Conservation (phyloP, 2,797 vertebrate genomes). For the Coregonus suidteri region DNA sequence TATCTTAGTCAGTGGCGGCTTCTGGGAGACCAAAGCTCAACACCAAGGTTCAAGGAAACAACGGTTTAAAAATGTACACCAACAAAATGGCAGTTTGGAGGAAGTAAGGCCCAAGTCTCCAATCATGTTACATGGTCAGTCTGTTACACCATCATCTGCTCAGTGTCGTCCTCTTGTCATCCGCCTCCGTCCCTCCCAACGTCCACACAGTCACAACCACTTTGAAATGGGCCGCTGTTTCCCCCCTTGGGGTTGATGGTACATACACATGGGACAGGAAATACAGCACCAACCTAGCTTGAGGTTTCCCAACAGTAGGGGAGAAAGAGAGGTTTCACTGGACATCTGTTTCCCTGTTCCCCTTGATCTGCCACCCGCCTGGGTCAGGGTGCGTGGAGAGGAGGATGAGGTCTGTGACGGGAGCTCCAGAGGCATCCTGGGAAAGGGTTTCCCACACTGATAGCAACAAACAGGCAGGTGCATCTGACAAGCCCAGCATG, state of each 20-base stretch:
- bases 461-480: background rate
- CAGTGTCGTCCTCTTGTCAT: background rate
- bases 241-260: background rate
- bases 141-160: background rate
- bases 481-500: background rate
- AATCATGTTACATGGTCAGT: background rate
- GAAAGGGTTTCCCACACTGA: slow-evolving; percentile 12
- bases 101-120: background rate
- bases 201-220: background rate
- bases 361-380: background rate
- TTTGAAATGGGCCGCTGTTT: background rate
- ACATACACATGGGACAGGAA: background rate
- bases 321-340: background rate
- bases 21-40: background rate
- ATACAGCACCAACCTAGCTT: background rate
- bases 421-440: slow-evolving; percentile 2
- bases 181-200: too few species aligned
- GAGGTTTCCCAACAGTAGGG: background rate
- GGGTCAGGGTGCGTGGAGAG: background rate
- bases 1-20: background rate
- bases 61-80: background rate
- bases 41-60: background rate
- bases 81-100: background rate
- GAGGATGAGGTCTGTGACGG: background rate
- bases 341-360: slow-evolving; percentile 2